Evolutionary conservation across 1,140 invertebrate genomes (phyloP), one percentile per base, ranked within the genome.

Genomic region (Ceratina australensis): DNA sequence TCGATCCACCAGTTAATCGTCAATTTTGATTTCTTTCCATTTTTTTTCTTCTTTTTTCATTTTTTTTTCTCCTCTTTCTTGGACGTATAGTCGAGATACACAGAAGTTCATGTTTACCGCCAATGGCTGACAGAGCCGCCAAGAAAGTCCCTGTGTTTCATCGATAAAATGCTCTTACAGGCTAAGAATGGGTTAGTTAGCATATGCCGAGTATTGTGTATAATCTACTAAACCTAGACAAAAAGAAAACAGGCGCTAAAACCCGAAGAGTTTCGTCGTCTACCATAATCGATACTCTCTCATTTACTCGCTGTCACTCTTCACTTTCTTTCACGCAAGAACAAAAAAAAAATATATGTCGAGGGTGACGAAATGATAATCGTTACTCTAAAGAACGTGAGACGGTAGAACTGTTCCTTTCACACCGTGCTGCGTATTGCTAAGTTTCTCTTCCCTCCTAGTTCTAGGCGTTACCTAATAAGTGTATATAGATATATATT

Each of bases 181-280:
- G n/a, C 64, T 82, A 78, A 42, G 26, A 42, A 18, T 33, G 54
- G 56, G 54, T 42, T 42, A 42, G 85, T 88, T 89, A 92, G 84
- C 89, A 91, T 90, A 90, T 83, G 89, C 83, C 73, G 89, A 91
- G 87, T 91, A 91, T 91, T 90, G 86, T 89, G 85, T 89, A 91
- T 86, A 88, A 72, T 68, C 85, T 89, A 89, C 42, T 64, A 67
- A 54, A 77, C 28, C 68, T 78, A 83, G 20, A 3, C 24, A 24
- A 42, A 52, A 49, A 49, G 8, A 59, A 24, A 26, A 5, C 16
- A 54, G 24, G 12, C 16, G 47, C 26, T 50, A n/a, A 72, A 56
- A 13, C 20, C 56, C 28, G 59, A 42, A 28, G 52, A 16, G n/a
- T 2, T 50, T 52, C 16, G 33, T 71, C 33, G 18, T 69, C 68